Percentiles rank a stretch among this genome's conserved stretches.
Evolutionary conservation across 2,888 invertebrate species (phyloP).

Genomic region (Caenorhabditis wallacei): DNA sequence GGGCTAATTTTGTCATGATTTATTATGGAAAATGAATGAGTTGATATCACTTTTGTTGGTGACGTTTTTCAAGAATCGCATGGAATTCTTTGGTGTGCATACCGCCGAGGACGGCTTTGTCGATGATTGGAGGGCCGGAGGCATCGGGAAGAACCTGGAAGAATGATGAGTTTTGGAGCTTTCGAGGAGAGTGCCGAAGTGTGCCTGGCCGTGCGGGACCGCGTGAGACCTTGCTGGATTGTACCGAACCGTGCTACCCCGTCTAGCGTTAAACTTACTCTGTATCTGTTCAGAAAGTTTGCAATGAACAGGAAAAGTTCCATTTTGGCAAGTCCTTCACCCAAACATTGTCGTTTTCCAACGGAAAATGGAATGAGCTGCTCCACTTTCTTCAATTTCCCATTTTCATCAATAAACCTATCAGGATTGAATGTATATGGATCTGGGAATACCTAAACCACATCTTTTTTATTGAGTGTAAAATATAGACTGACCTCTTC

Average conservation of each 20-base stretch:
- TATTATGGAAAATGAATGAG: no score
- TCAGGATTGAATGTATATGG: slow-evolving; percentile 63
- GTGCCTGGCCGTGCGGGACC: no score
- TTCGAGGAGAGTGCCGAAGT: no score
- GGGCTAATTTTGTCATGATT: no score
- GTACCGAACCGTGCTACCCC: no score
- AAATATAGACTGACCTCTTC: no score
- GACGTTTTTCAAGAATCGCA: background rate
- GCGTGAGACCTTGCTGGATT: no score
- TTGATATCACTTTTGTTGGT: background rate
- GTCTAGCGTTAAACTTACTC: background rate
- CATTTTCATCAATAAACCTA: slow-evolving; percentile 57
- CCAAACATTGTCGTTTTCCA: slow-evolving; percentile 69
- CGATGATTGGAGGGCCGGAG: background rate
- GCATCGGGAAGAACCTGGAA: background rate
- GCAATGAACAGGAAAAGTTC: slow-evolving; percentile 54
- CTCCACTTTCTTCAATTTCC: slow-evolving; percentile 48
- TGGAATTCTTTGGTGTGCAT: background rate
- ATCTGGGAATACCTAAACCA: slow-evolving; percentile 60
- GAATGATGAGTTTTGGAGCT: background rate
- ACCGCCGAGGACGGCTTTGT: background rate
- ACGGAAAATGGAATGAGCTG: slow-evolving; percentile 70
- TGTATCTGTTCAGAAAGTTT: slow-evolving; percentile 46
- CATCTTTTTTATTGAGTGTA: background rate
- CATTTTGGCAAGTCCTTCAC: slow-evolving; percentile 55